Evolutionary conservation across 2,888 invertebrate genomes (phyloP), one percentile per base, ranked within the genome.

Genomic region (Phalera bucephala): DNA sequence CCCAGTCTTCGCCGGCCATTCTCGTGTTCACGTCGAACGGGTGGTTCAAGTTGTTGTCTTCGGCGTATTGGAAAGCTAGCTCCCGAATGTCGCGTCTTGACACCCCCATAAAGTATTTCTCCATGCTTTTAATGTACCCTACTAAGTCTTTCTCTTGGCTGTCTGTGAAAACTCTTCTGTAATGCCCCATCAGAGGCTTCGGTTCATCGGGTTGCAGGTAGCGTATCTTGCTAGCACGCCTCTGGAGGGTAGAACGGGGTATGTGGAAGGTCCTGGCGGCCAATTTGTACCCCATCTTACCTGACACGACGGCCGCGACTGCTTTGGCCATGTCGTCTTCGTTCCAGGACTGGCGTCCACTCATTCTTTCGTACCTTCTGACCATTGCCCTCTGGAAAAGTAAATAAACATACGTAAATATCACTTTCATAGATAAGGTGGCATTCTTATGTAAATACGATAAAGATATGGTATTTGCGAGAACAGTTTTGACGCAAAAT

Each of bases 1-100:
- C 84, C 90, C 90, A 91, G 49, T 90, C 89, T 50, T 86, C 83
- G 13, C 91, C 90, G 0, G 91, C 90, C 86, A 90, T 90, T 33
- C 86, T 69, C 23, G 80, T 75, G 69, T 89, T 87, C 1, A 80
- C 78, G 35, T 89, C 89, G 47, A 89, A 90, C 3, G 86, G 87
- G 50, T 90, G 86, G 53, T 84, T 83, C 10, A 88, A 55, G 14
- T 78, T 59, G 54, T 90, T 79, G 53, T 85, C 88, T 53, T 84
- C 88, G 1, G 90, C 90, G 43, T 90, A 87, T 47, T 91, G 87
- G 52, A 86, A 91, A 12, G 87, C 91, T n/a, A 91, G 55, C 43
- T 84, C 85, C 21, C 90, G 71, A 32, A 91, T 86, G 46, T 91
- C 89, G 15, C 85, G 71, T 19, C 88, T 72, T 11, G 89, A 87